A percentile compares a stretch with the other conserved stretches of the same genome.
Conservation (phyloP, 2,113 vertebrate genomes). For the Gila orcuttii region DNA sequence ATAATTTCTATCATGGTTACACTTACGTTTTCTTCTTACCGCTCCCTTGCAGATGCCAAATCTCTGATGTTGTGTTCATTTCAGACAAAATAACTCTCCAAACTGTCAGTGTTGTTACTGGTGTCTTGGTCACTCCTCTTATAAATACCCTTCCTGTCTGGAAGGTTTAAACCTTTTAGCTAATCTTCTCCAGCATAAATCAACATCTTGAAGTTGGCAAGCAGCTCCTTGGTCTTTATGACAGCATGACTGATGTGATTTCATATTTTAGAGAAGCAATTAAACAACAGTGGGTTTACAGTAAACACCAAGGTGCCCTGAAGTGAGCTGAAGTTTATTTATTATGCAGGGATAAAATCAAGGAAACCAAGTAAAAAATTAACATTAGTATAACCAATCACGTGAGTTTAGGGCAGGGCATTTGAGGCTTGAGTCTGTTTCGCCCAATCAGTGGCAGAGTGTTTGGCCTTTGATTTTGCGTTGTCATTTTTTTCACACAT, state of each 20-base stretch:
- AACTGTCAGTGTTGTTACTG: conserved; percentile 9
- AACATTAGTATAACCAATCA: too few relatives aligned
- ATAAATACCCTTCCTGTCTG: conserved; percentile 9
- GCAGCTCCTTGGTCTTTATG: neutral
- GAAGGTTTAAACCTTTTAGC: neutral
- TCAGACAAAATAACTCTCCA: neutral
- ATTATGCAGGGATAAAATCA: neutral
- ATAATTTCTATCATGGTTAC: too few relatives aligned
- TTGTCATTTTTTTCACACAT: too few relatives aligned
- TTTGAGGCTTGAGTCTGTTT: too few relatives aligned
- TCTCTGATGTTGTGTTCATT: neutral
- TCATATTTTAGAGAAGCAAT: neutral
- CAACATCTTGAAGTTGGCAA: conserved; percentile 22
- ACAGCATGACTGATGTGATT: conserved; percentile 8
- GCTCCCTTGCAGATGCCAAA: neutral
- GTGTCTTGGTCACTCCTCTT: conserved; percentile 5
- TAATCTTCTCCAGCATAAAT: conserved; percentile 10
- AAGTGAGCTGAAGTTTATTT: neutral
- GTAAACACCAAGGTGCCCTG: neutral
- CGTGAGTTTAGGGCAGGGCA: neutral
- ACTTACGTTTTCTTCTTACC: neutral
- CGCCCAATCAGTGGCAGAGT: too few relatives aligned
- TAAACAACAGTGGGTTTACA: neutral
- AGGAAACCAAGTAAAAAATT: neutral
- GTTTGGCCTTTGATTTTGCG: too few relatives aligned